phyloP scores from a whole-genome alignment of 2,113 vertebrate species.

The Gnathonemus echidnorhynchus region DNA sequence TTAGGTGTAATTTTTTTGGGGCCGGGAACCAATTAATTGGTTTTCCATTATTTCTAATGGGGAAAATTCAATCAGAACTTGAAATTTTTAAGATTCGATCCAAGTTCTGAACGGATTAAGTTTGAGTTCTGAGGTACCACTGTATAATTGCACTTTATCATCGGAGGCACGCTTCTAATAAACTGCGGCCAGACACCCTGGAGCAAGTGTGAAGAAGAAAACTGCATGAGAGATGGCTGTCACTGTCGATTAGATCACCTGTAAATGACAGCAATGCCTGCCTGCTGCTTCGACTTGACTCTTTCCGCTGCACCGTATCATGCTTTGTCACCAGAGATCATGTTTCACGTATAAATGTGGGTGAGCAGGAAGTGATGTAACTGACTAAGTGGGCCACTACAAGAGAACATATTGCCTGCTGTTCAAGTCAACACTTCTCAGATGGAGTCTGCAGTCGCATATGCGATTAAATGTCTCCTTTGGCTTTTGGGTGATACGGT shows the following conservation, averaged over 20 bases:
- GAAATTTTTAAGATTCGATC: too few relatives aligned
- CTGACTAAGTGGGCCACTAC: constrained; percentile 36
- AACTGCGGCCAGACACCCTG: constrained; percentile 22
- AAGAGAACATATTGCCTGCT: constrained; percentile 21
- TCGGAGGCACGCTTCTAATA: constrained; percentile 30
- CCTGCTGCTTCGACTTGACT: constrained; percentile 39
- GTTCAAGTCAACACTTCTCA: constrained; percentile 33
- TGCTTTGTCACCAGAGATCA: neutral
- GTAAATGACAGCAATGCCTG: constrained; percentile 38
- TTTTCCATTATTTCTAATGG: too few relatives aligned
- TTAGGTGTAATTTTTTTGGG: too few relatives aligned
- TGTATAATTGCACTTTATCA: constrained; percentile 37
- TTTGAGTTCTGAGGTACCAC: too few relatives aligned
- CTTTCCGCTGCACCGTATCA: neutral
- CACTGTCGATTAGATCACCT: constrained; percentile 50
- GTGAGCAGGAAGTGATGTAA: constrained; percentile 26
- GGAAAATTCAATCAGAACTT: too few relatives aligned
- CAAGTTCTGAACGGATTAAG: too few relatives aligned
- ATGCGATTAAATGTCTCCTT: constrained; percentile 23
- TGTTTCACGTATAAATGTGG: neutral
- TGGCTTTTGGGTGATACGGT: constrained; percentile 14
- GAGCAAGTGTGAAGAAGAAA: constrained; percentile 19
- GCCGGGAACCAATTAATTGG: too few relatives aligned
- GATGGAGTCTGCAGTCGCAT: constrained; percentile 33
- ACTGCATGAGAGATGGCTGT: constrained; percentile 46